These are phyloP conservation scores for Cyaniris semiargus DNA, from an alignment of 2,888 invertebrate genomes.

Conservation along the genomic window DNA sequence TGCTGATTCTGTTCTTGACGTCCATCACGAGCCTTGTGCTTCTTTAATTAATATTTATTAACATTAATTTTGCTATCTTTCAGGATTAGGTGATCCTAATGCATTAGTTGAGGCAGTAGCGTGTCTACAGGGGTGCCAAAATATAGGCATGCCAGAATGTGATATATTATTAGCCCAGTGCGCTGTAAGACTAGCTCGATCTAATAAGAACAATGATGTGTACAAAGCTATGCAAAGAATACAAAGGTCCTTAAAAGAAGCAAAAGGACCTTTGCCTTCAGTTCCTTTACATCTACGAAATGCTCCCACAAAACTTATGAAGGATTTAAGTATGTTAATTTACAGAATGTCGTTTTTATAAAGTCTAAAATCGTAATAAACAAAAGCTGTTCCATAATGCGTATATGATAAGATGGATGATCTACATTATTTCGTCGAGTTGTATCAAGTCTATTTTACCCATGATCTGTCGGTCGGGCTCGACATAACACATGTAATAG, in stretches of 20 bases:
- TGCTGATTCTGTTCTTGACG: no score
- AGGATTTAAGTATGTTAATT: constrained; percentile 81
- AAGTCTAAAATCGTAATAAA: no score
- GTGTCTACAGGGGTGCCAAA: constrained; percentile 88
- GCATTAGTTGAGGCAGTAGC: constrained; percentile 85
- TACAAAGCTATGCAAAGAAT: constrained; percentile 82
- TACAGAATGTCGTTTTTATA: neutral
- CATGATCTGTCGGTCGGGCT: no score
- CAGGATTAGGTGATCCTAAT: constrained; percentile 84
- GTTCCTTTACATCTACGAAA: constrained; percentile 90
- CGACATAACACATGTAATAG: no score
- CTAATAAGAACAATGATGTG: constrained; percentile 86
- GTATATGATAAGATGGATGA: no score
- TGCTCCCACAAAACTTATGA: constrained; percentile 90
- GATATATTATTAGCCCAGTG: constrained; percentile 89
- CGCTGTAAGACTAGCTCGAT: constrained; percentile 87
- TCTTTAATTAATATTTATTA: no score
- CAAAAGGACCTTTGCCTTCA: constrained; percentile 85
- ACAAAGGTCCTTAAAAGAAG: constrained; percentile 79
- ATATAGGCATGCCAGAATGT: constrained; percentile 90
- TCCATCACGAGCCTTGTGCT: neutral
- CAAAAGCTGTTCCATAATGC: no score
- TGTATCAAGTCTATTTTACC: no score
- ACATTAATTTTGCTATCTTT: constrained; percentile 16
- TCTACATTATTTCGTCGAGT: no score